A percentile compares a stretch with the other conserved stretches of the same genome.
Evolutionary conservation across 2,888 invertebrate genomes (phyloP).

Genomic region (Stramonita haemastoma): DNA sequence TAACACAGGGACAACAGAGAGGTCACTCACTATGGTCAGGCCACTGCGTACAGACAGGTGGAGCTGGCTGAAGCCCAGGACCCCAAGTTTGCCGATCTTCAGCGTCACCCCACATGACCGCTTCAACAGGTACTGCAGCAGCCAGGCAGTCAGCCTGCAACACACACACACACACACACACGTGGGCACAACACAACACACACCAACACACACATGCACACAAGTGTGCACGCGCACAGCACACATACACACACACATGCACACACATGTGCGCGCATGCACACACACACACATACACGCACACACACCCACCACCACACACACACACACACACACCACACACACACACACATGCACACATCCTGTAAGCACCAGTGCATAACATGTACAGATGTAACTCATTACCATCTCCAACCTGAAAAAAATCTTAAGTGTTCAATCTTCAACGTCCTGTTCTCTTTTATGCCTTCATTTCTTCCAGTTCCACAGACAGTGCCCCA

Average conservation of each 20-base stretch:
- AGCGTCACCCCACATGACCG: slow-evolving; percentile 62
- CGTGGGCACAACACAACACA: too few relatives aligned
- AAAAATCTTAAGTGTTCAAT: too few relatives aligned
- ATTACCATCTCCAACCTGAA: too few relatives aligned
- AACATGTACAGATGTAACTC: too few relatives aligned
- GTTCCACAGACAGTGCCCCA: too few relatives aligned
- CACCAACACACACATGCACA: background rate
- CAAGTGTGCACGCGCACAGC: background rate
- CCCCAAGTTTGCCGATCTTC: slow-evolving; percentile 65
- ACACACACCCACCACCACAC: background rate
- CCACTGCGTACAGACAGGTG: slow-evolving; percentile 62
- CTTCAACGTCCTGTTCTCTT: too few relatives aligned
- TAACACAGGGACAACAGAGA: background rate
- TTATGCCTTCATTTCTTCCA: too few relatives aligned
- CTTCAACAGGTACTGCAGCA: slow-evolving; percentile 71
- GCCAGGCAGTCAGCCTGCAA: slow-evolving; percentile 72
- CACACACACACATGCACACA: background rate
- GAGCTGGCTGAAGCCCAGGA: slow-evolving; percentile 66
- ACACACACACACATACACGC: background rate
- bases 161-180: background rate
- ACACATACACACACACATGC: background rate
- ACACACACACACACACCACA: background rate
- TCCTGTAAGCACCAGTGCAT: too few relatives aligned
- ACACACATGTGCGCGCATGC: background rate
- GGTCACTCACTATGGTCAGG: slow-evolving; percentile 57